These are phyloP conservation scores for Scaptomyza reducta DNA, from an alignment of 2,888 invertebrate species.

Conservation along the genomic window DNA sequence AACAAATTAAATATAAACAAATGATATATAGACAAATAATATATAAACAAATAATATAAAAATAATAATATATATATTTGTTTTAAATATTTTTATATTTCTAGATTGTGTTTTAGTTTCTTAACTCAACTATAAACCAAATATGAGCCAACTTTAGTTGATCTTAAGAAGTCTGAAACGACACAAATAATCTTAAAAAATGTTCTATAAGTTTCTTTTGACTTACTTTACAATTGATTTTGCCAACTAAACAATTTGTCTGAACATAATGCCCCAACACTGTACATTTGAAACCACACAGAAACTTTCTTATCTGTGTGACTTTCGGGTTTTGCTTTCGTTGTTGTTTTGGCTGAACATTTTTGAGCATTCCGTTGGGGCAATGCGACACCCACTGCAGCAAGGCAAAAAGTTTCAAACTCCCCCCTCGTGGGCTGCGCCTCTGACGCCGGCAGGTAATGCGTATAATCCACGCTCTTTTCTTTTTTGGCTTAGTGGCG, in stretches of 20 bases:
- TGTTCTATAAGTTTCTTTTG: neutral
- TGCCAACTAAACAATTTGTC: slow-evolving; percentile 14
- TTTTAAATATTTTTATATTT: no score
- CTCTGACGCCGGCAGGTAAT: slow-evolving; percentile 55
- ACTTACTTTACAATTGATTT: slow-evolving; percentile 23
- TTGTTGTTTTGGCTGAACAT: slow-evolving; percentile 16
- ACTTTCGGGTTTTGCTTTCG: slow-evolving; percentile 5
- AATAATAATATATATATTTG: no score
- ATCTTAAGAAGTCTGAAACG: neutral
- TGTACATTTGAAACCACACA: slow-evolving; percentile 14
- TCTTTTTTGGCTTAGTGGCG: slow-evolving; percentile 1
- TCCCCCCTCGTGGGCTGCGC: slow-evolving; percentile 26
- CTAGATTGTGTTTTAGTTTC: no score
- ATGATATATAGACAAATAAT: no score
- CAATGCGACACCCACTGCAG: slow-evolving; percentile 24
- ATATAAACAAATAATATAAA: no score
- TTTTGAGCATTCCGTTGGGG: slow-evolving; percentile 20
- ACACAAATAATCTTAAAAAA: neutral
- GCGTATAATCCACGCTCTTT: slow-evolving; percentile 46
- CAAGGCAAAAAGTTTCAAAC: slow-evolving; percentile 32
- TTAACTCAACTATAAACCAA: neutral
- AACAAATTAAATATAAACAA: no score
- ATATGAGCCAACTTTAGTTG: neutral
- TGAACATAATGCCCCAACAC: neutral
- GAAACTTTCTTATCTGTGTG: slow-evolving; percentile 18